A percentile compares a stretch with the other conserved stretches of the same genome.
Evolutionary conservation across 2,797 vertebrate genomes (phyloP).

Genomic region (Sarcoramphus papa): DNA sequence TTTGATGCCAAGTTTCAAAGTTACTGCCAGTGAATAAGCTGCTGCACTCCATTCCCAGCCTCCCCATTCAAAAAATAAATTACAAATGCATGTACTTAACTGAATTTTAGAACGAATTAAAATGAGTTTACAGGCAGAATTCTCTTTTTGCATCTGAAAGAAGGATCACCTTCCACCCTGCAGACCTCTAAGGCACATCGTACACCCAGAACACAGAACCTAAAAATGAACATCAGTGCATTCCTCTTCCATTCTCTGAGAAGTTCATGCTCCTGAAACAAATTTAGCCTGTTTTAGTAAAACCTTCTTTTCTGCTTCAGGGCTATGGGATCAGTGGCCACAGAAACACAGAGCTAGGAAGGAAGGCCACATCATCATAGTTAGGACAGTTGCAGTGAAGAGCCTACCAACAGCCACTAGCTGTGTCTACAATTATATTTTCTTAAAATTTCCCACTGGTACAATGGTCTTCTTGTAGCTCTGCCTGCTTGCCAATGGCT

Average conservation of each 20-base stretch:
- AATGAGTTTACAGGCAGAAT: background rate
- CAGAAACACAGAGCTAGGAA: background rate
- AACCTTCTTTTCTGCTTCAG: background rate
- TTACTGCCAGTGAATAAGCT: background rate
- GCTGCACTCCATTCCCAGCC: background rate
- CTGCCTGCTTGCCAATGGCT: background rate
- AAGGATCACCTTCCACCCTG: background rate
- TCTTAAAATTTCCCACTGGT: background rate
- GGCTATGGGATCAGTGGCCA: background rate
- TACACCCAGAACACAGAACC: background rate
- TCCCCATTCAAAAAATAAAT: background rate
- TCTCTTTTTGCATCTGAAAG: background rate
- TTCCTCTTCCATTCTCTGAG: background rate
- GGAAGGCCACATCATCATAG: fast-evolving
- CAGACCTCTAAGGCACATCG: background rate
- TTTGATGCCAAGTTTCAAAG: constrained; percentile 1
- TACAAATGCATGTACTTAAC: background rate
- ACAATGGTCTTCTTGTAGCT: background rate
- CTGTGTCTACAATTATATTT: background rate
- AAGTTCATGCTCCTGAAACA: background rate
- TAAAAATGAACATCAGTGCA: background rate
- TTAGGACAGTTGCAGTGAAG: background rate
- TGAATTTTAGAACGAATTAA: background rate
- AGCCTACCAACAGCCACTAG: background rate
- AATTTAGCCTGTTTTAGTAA: background rate